Conservation (phyloP, 2,113 vertebrate species). For the Seriola rivoliana region DNA sequence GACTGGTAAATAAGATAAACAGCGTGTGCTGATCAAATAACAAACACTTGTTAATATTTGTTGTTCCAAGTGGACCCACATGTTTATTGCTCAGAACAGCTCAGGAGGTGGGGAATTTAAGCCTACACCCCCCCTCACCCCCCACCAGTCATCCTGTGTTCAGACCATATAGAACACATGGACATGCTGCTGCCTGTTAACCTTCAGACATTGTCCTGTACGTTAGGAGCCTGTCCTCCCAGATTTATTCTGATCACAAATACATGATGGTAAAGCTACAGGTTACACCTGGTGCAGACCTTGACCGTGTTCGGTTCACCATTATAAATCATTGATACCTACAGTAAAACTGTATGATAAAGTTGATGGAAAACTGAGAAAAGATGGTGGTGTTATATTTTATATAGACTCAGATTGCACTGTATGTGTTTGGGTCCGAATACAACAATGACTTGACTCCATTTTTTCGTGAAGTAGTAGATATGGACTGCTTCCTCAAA, state of each 20-base stretch:
- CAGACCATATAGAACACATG: conserved; percentile 8
- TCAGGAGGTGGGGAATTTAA: neutral
- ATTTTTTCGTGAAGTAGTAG: neutral
- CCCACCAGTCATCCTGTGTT: neutral
- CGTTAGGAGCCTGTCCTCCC: neutral
- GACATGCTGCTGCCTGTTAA: conserved; percentile 29
- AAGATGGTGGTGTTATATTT: neutral
- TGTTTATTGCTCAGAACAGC: conserved; percentile 15
- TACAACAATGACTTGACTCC: neutral
- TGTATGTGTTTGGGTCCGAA: neutral
- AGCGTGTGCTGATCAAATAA: neutral
- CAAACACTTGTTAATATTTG: conserved; percentile 27
- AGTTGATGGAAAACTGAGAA: neutral
- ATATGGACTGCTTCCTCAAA: neutral
- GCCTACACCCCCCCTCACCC: neutral
- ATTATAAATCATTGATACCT: neutral
- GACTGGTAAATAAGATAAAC: conserved; percentile 15
- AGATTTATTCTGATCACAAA: neutral
- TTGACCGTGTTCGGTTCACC: neutral
- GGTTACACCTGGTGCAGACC: conserved; percentile 5
- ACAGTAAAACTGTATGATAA: neutral
- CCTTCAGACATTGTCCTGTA: conserved; percentile 33
- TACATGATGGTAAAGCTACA: conserved; percentile 12
- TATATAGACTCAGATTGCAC: neutral
- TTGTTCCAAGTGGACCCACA: conserved; percentile 23